These are phyloP conservation scores for Morinoia aosen DNA, from an alignment of 2,888 invertebrate species.

Conservation along the genomic window DNA sequence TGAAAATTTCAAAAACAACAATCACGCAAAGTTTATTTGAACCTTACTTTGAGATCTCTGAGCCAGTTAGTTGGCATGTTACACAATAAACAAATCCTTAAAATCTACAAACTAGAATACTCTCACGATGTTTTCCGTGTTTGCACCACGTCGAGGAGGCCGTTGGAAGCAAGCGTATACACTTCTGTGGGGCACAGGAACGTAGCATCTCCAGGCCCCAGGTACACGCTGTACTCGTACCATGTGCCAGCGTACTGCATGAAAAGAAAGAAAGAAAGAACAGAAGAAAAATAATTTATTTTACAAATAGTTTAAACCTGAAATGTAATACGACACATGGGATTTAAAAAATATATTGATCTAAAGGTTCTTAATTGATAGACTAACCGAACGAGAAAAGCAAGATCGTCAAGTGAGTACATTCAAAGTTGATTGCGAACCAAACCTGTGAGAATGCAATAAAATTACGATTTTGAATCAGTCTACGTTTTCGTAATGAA, in stretches of 20 bases:
- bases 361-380: neutral
- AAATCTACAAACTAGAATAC: neutral
- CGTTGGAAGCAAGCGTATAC: neutral
- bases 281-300: neutral
- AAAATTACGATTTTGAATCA: no score
- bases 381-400: neutral
- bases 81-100: neutral
- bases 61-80: neutral
- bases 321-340: neutral
- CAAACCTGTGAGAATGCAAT: neutral
- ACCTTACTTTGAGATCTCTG: neutral
- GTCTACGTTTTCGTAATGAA: no score
- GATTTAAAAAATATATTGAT: neutral
- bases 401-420: neutral
- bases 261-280: neutral
- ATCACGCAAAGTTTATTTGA: neutral
- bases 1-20: neutral
- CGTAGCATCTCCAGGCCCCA: neutral
- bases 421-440: neutral
- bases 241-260: neutral
- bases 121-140: neutral
- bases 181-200: neutral
- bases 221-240: conserved; percentile 2
- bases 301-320: no score
- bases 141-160: neutral